Evolutionary conservation across 2,797 vertebrate species (phyloP).

Genomic region (Apodemus agrarius): DNA sequence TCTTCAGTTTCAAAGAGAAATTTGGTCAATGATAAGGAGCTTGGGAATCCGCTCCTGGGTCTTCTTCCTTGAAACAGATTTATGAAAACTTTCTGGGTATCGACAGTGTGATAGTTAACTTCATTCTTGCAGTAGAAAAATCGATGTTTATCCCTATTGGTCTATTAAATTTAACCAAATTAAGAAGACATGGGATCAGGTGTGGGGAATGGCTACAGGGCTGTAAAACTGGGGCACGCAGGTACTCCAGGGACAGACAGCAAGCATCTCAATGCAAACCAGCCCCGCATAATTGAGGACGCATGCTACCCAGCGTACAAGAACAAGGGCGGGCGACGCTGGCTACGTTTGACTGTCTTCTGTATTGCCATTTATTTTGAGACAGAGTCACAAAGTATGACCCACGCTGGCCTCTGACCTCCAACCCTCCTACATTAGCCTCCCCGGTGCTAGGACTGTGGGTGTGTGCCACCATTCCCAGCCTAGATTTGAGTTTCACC

Average conservation of each 20-base stretch:
- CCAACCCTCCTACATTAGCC: neutral
- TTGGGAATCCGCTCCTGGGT: neutral
- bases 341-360: neutral
- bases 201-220: neutral
- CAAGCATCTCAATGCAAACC: neutral
- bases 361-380: neutral
- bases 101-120: neutral
- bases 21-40: constrained; percentile 29
- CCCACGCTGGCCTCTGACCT: neutral
- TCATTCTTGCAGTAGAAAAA: neutral
- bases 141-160: neutral
- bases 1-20: neutral
- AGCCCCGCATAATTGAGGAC: neutral
- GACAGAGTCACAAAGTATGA: neutral
- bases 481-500: neutral
- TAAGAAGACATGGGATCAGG: neutral
- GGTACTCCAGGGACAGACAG: neutral
- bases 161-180: constrained; percentile 2
- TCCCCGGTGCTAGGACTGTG: neutral
- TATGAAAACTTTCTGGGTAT: neutral
- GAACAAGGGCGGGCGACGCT: neutral
- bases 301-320: neutral
- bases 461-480: neutral
- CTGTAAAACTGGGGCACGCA: neutral
- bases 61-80: neutral